Conservation (phyloP, 2,113 vertebrate genomes). For the Paralichthys olivaceus region DNA sequence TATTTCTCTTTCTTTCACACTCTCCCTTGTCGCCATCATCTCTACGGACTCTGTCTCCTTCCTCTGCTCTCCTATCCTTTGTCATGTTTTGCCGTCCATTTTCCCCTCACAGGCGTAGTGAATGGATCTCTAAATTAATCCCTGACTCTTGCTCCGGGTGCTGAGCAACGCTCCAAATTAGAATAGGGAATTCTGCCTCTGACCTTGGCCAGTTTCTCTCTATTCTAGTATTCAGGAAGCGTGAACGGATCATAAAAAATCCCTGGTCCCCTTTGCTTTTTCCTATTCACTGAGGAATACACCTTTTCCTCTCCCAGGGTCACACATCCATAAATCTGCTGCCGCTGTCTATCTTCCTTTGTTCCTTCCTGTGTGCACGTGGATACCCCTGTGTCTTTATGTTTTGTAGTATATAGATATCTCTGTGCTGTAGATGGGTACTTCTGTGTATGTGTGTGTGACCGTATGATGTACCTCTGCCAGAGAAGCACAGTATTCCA, state of each 20-base stretch:
- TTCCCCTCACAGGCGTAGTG: constrained; percentile 50
- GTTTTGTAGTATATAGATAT: constrained; percentile 8
- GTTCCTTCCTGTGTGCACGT: constrained; percentile 19
- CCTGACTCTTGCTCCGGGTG: constrained; percentile 68
- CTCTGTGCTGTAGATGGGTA: neutral
- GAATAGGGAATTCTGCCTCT: constrained; percentile 70
- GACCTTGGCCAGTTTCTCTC: constrained; percentile 69
- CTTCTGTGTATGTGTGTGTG: constrained; percentile 6
- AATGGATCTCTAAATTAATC: constrained; percentile 80
- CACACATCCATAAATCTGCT: constrained; percentile 38
- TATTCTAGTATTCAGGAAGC: constrained; percentile 60
- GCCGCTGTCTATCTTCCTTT: constrained; percentile 40
- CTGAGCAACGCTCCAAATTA: constrained; percentile 59
- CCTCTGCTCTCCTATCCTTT: constrained; percentile 16
- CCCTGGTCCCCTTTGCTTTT: constrained; percentile 42
- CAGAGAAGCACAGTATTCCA: constrained; percentile 20
- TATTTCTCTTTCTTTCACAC: neutral
- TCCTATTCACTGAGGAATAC: constrained; percentile 48
- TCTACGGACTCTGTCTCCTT: constrained; percentile 25
- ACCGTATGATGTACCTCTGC: constrained; percentile 9
- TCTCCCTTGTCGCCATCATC: constrained; percentile 20
- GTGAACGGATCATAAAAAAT: constrained; percentile 68
- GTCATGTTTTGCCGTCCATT: constrained; percentile 26
- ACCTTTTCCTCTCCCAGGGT: constrained; percentile 51
- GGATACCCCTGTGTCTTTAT: neutral